Evolutionary conservation across 2,113 vertebrate genomes (phyloP).

Genomic region (Suncus etruscus): DNA sequence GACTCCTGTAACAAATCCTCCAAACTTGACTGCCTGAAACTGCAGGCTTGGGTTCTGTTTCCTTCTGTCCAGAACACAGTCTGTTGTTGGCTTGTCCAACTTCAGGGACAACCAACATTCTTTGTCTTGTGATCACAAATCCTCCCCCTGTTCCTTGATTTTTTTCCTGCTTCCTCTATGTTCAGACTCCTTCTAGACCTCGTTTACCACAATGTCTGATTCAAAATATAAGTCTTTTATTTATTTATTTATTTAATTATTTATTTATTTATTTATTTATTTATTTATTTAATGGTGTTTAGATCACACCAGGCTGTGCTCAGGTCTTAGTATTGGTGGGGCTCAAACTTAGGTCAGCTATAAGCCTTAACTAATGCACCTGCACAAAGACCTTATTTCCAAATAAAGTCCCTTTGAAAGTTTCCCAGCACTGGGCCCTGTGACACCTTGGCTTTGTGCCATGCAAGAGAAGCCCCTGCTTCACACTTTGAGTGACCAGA

Average conservation of each 20-base stretch:
- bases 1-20: neutral
- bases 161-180: too few relatives aligned
- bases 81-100: accelerated
- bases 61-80: too few relatives aligned
- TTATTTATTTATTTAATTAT: too few relatives aligned
- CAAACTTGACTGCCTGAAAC: neutral
- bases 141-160: accelerated
- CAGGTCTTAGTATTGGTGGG: too few relatives aligned
- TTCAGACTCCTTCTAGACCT: neutral
- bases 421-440: neutral
- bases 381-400: neutral
- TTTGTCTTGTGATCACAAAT: neutral
- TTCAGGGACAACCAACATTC: neutral
- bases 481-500: neutral
- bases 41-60: neutral
- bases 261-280: too few relatives aligned
- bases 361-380: neutral
- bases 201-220: neutral
- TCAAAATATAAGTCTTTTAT: too few relatives aligned
- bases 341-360: too few relatives aligned
- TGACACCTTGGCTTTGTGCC: neutral
- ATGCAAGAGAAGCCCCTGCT: accelerated
- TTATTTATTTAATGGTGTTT: too few relatives aligned
- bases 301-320: too few relatives aligned
- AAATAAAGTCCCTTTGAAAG: neutral